These are phyloP conservation scores for Pangasius krempfi DNA, from an alignment of 2,797 vertebrate species.

Conservation along the genomic window DNA sequence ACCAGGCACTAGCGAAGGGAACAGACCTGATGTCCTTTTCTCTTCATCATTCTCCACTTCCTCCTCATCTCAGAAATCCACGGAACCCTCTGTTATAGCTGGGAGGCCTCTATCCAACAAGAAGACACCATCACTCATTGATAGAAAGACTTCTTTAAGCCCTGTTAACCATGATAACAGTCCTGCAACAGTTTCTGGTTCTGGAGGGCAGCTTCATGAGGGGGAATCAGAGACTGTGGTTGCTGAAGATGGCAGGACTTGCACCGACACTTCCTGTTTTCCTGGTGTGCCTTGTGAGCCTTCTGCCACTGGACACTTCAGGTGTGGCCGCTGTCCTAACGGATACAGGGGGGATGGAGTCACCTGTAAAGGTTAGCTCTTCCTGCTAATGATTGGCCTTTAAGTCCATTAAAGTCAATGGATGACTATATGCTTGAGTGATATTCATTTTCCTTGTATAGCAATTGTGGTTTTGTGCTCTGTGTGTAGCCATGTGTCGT, in stretches of 20 bases:
- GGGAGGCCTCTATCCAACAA: constrained; percentile 43
- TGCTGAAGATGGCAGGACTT: constrained; percentile 61
- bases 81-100: constrained; percentile 54
- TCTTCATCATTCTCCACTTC: constrained; percentile 49
- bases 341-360: constrained; percentile 85
- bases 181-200: constrained; percentile 7
- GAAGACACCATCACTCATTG: constrained; percentile 46
- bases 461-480: constrained; percentile 18
- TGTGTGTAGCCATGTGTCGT: constrained; percentile 81
- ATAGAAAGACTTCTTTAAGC: constrained; percentile 53
- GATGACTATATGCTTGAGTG: not conserved
- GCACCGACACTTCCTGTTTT: constrained; percentile 80
- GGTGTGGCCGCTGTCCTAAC: constrained; percentile 80
- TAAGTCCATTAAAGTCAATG: not conserved
- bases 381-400: not conserved
- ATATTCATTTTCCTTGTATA: not conserved
- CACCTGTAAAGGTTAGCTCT: constrained; percentile 80
- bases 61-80: constrained; percentile 53
- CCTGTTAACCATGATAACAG: constrained; percentile 49
- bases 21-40: constrained; percentile 48
- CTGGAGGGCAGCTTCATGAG: constrained; percentile 10
- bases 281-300: constrained; percentile 80
- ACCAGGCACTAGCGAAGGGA: constrained; percentile 42
- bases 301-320: constrained; percentile 66
- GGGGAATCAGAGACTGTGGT: constrained; percentile 2